These are phyloP conservation scores for Thaumatotibia leucotreta DNA, from an alignment of 1,140 invertebrate genomes.

Conservation along the genomic window DNA sequence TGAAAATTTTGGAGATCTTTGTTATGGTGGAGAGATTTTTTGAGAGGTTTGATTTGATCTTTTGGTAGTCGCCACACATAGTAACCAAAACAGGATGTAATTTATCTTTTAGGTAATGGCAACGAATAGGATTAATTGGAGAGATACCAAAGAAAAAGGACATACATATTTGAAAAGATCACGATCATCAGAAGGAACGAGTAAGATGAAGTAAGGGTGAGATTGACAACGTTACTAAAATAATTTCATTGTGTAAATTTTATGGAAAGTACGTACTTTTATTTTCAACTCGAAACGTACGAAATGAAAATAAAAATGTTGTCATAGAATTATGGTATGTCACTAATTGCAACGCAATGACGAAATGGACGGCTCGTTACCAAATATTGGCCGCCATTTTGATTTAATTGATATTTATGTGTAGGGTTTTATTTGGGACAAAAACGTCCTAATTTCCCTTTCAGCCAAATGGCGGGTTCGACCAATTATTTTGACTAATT, in stretches of 20 bases:
- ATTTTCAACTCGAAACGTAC: too few species aligned
- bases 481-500: conserved; percentile 10
- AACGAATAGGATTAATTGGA: too few species aligned
- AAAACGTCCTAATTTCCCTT: conserved; percentile 7
- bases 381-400: background rate
- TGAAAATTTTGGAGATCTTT: background rate
- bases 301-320: background rate
- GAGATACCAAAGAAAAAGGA: too few species aligned
- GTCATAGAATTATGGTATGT: background rate
- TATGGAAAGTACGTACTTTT: too few species aligned
- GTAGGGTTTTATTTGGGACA: background rate
- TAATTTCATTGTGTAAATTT: too few species aligned
- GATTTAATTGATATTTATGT: conserved; percentile 5
- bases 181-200: too few species aligned
- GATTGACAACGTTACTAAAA: too few species aligned
- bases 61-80: too few species aligned
- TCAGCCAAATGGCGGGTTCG: conserved; percentile 4
- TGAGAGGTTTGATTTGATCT: background rate
- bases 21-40: background rate
- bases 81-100: too few species aligned
- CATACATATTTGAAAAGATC: too few species aligned
- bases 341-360: background rate
- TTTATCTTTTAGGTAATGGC: too few species aligned
- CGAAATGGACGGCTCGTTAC: background rate
- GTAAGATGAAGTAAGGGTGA: too few species aligned